Evolutionary conservation across 2,113 vertebrate genomes (phyloP).

Genomic region (Chaenogobius annularis): DNA sequence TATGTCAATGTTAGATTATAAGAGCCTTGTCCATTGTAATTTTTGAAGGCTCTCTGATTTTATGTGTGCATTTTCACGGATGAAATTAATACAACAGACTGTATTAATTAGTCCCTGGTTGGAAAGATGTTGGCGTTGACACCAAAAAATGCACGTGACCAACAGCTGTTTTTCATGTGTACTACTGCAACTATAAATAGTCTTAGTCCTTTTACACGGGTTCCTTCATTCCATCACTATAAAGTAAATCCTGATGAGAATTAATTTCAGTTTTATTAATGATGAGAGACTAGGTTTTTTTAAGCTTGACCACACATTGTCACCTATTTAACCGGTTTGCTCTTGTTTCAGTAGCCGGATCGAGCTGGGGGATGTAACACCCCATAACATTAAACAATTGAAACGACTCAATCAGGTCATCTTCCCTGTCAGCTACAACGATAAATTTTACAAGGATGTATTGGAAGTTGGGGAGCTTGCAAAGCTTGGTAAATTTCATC

Average conservation of each 20-base stretch:
- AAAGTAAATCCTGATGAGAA: too few species aligned
- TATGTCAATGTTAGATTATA: conserved; percentile 27
- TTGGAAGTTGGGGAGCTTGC: conserved; percentile 98
- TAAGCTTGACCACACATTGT: background rate
- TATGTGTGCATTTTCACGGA: background rate
- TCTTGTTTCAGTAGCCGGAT: conserved; percentile 99
- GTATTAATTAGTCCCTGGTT: conserved; percentile 1
- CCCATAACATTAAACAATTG: conserved; percentile 99
- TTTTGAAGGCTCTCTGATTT: background rate
- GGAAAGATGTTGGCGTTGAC: conserved; percentile 26
- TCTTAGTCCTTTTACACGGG: background rate
- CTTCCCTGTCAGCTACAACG: conserved; percentile 99
- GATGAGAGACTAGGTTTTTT: too few species aligned
- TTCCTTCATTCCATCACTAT: too few species aligned
- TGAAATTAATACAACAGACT: background rate
- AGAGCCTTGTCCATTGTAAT: background rate
- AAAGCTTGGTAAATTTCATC: conserved; percentile 86
- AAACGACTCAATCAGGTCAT: conserved; percentile 99
- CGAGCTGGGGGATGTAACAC: conserved; percentile 98
- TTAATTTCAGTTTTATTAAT: too few species aligned
- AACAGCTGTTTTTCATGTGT: conserved; percentile 64
- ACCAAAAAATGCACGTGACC: conserved; percentile 53
- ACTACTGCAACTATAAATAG: conserved; percentile 68
- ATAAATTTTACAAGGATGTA: conserved; percentile 99
- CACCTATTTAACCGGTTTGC: conserved; percentile 85